These are phyloP conservation scores for Girardia tigrina DNA, from an alignment of 2,888 invertebrate species.

Conservation along the genomic window DNA sequence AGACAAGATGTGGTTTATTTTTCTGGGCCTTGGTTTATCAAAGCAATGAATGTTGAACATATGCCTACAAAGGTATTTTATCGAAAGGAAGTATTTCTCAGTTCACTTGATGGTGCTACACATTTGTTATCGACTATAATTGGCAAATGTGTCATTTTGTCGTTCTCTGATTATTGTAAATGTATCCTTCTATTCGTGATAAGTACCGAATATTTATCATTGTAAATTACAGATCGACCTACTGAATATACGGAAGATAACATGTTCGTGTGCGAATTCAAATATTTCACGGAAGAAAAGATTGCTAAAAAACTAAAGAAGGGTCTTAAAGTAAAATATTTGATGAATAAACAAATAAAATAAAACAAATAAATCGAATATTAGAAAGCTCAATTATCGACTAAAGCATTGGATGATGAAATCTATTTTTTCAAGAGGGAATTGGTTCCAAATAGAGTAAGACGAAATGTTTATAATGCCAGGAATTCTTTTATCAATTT, in stretches of 20 bases:
- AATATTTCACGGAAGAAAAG: conserved; percentile 70
- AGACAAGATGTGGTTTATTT: conserved; percentile 60
- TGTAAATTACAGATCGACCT: conserved; percentile 60
- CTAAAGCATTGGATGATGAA: conserved; percentile 76
- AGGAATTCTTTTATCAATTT: neutral
- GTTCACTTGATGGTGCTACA: conserved; percentile 69
- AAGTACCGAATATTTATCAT: neutral
- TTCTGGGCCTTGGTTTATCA: conserved; percentile 79
- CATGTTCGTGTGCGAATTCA: conserved; percentile 76
- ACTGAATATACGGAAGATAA: conserved; percentile 84
- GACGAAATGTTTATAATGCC: too few species aligned
- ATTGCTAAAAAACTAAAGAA: conserved; percentile 46
- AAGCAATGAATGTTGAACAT: conserved; percentile 72
- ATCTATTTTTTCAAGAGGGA: conserved; percentile 63
- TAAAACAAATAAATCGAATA: conserved; percentile 35
- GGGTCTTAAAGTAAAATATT: conserved; percentile 40
- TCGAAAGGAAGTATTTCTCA: conserved; percentile 78
- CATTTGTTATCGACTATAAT: conserved; percentile 77
- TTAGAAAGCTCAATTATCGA: conserved; percentile 61
- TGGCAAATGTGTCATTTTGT: conserved; percentile 75
- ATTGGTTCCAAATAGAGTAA: conserved; percentile 52
- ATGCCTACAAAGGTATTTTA: conserved; percentile 61
- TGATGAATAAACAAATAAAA: neutral
- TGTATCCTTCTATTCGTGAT: conserved; percentile 52
- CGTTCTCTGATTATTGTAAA: conserved; percentile 73